Evolutionary conservation across 1,140 invertebrate genomes (phyloP).

Genomic region (Zaprionus taronus): DNA sequence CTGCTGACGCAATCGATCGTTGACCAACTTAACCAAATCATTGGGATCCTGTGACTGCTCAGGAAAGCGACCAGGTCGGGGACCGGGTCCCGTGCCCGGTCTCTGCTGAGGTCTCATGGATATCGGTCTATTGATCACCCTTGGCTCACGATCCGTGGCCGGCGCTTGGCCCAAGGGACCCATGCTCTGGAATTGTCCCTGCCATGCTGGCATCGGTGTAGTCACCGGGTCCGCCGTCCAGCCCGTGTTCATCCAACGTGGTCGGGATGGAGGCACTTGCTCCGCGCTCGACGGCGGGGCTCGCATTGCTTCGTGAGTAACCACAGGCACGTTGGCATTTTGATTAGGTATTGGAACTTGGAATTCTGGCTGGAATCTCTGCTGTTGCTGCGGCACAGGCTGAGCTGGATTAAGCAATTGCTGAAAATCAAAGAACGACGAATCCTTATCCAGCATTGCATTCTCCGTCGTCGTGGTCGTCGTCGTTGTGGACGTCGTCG

Average conservation of each 20-base stretch:
- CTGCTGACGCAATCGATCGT: constrained; percentile 55
- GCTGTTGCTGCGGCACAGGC: background rate
- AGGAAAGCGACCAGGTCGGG: background rate
- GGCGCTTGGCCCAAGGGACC: constrained; percentile 12
- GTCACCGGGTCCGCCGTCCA: background rate
- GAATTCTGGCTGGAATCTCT: background rate
- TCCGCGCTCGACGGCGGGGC: background rate
- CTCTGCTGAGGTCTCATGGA: background rate
- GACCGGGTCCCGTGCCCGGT: background rate
- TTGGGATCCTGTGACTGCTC: background rate
- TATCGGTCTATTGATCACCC: constrained; percentile 37
- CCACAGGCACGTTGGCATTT: constrained; percentile 10
- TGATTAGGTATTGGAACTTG: background rate
- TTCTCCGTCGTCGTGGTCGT: constrained; percentile 5
- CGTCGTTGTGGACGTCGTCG: background rate
- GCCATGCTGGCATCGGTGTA: background rate
- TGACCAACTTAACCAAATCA: constrained; percentile 49
- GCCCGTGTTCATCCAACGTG: background rate
- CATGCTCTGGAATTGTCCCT: constrained; percentile 21
- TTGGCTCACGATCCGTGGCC: background rate
- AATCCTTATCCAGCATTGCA: constrained; percentile 6
- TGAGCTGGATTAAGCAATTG: constrained; percentile 13
- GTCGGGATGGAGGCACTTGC: background rate
- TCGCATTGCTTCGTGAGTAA: constrained; percentile 1
- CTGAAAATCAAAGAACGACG: constrained; percentile 37